Percentiles rank a stretch among this genome's conserved stretches.
phyloP scores from a whole-genome alignment of 2,797 vertebrate species.

The Dendrocincla tyrannina region DNA sequence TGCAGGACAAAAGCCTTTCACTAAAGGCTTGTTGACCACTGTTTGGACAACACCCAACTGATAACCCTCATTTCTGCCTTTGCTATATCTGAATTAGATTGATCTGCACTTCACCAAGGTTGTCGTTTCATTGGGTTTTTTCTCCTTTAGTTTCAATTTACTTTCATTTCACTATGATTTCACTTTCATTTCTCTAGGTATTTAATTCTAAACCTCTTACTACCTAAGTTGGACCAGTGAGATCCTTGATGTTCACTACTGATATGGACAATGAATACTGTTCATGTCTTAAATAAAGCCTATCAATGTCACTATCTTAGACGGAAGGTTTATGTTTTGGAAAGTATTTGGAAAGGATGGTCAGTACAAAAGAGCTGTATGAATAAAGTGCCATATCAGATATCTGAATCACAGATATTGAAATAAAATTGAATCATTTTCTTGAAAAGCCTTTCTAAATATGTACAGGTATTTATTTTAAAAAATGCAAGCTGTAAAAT shows the following conservation, averaged over 20 bases:
- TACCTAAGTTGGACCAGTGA: neutral
- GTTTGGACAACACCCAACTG: neutral
- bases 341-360: neutral
- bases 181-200: neutral
- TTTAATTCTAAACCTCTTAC: neutral
- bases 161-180: neutral
- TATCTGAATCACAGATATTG: neutral
- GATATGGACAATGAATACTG: neutral
- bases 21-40: neutral
- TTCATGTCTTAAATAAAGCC: neutral
- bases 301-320: neutral
- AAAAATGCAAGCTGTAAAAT: neutral
- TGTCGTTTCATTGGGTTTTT: neutral
- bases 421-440: neutral
- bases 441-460: neutral
- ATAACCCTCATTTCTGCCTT: neutral
- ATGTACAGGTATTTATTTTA: neutral
- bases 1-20: neutral
- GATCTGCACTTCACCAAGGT: fast-evolving
- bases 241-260: neutral
- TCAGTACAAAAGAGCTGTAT: neutral
- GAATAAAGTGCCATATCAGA: neutral
- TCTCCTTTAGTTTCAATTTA: neutral
- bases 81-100: neutral
- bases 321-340: neutral